Base-by-base conservation (phyloP, 2,113 vertebrate genomes). In the Lasiurus borealis region DNA sequence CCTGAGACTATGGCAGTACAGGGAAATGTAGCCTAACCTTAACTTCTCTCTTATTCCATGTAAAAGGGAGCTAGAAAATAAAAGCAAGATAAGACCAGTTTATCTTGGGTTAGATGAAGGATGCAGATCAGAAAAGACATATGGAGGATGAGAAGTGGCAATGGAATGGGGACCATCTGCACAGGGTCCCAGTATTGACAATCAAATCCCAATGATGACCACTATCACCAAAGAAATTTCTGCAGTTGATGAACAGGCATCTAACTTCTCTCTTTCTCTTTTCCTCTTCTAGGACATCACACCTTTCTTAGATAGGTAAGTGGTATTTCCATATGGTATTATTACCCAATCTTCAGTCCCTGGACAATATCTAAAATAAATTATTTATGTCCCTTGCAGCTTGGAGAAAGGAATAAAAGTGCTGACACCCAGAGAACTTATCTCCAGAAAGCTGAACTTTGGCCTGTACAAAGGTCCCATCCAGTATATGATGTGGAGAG, bases 391-490 rank as follows among this genome's bases (percentile, higher is more conserved):
- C 4, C 7, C 78, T 66, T 19, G 4, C 91, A 97, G 97, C 59
- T 90, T 98, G 94, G 87, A 97, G 36, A 48, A 97, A 72, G 93
- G 90, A 91, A 78, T 66, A 3, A 3, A 1, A 0, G 7, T 75
- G 0, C 78, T 97, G 7, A 69, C n/a, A n/a, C 62, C 86, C 48
- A 84, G 64, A 34, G 71, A 95, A 0, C 13, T 97, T 52, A 90
- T 96, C 93, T 93, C 84, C 27, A 54, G 34, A 54, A 89, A 93
- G 34, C 83, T 98, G 85, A 97, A 52, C 72, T 36, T 11, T 5
- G 98, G 98, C 27, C 87, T 85, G 4, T 98, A 95, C 96, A 68
- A 54, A 72, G 97, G 98, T 73, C 98, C 72, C 2, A 78, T 97
- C 8, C 97, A 97, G 91, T 97, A 98, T 34, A 76, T 1, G 0